A percentile compares a stretch with the other conserved stretches of the same genome.
Conservation (phyloP, 2,113 vertebrate genomes). For the Deroptyus accipitrinus region DNA sequence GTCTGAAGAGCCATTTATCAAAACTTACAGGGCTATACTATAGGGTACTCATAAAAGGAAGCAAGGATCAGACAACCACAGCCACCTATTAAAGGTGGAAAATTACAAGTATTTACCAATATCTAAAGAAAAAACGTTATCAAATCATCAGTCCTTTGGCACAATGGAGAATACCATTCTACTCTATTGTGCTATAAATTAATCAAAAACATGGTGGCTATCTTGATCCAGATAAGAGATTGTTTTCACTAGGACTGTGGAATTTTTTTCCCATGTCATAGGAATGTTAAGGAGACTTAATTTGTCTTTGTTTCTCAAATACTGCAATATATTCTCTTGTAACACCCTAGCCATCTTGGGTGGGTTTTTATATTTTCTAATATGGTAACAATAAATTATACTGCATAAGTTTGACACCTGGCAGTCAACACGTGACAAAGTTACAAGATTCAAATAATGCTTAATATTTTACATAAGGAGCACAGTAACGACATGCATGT, state of each 20-base stretch:
- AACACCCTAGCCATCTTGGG: neutral
- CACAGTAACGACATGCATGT: neutral
- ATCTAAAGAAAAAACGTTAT: neutral
- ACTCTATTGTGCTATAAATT: neutral
- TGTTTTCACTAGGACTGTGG: neutral
- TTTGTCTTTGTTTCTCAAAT: neutral
- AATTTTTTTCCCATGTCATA: neutral
- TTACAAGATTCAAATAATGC: neutral
- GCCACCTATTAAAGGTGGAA: neutral
- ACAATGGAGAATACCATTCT: neutral
- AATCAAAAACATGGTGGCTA: neutral
- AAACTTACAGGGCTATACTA: neutral
- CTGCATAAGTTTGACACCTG: neutral
- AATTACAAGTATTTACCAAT: neutral
- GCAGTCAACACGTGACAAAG: neutral
- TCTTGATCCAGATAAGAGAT: neutral
- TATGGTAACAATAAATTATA: neutral
- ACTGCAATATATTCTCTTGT: neutral
- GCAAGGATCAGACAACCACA: neutral
- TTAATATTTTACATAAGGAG: neutral
- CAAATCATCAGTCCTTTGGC: neutral
- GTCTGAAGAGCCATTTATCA: neutral
- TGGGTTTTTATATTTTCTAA: neutral
- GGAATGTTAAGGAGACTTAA: neutral
- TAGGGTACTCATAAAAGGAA: neutral